Base-by-base conservation (phyloP, 2,888 invertebrate genomes). In the Orthosia gothica region DNA sequence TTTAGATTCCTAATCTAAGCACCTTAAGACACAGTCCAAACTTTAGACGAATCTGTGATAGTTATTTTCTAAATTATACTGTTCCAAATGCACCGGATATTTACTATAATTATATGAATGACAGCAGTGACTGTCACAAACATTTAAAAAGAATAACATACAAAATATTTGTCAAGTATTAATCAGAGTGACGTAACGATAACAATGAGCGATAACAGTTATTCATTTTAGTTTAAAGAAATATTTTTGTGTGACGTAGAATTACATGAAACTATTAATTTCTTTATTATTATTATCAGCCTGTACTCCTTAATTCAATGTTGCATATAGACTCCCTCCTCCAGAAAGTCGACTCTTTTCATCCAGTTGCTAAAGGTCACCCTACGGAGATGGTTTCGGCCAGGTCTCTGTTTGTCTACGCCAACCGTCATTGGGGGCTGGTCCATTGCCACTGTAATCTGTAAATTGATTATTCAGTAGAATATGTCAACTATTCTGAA, bases 91-190 rank as follows among this genome's bases (percentile, higher is more conserved):
- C 58, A 65, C 45, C 65, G 50, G 65, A 73, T 65, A 79, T 77
- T 79, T 73, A 47, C n/a, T 32, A 13, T 40, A 40, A 40, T 40
- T 40, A 40, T 40, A 40, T 49, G 50, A 1, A 47, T 47, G 49
- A 40, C 47, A n/a, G 26, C 61, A 47, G 1, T 20, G 3, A 71
- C 5, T 50, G 15, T 73, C 23, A 80, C 50, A 79, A 55, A 79
- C 20, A 73, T 62, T 47, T 26, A 32, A 79, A 70, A 79, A 49
- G 5, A 70, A 62, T 54, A 58, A 50, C 49, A 61, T 65, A 52
- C 49, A 68, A 61, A 82, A 80, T 49, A 77, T 77, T 80, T 82
- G 59, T 61, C 52, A 12, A 68, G 52, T 16, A 64, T 82, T 65
- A 52, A 64, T 65, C 47, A 54, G 62, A 52, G 20, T 77, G 69